phyloP scores from a whole-genome alignment of 2,888 invertebrate species.

The Idaea biselata region DNA sequence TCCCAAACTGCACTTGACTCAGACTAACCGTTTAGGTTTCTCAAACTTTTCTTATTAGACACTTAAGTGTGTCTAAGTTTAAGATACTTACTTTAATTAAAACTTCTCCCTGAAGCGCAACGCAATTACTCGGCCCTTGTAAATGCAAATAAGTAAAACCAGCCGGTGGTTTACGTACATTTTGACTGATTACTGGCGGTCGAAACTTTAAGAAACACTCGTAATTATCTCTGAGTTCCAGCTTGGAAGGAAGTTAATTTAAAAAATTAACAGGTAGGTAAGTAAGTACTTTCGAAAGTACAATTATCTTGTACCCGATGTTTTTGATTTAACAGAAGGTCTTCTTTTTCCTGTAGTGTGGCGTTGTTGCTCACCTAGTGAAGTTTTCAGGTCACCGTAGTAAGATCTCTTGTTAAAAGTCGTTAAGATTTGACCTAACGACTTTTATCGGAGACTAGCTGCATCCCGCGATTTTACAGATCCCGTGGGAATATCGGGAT shows the following conservation, averaged over 20 bases:
- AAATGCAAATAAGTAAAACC: conserved; percentile 77
- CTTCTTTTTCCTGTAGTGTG: too few relatives aligned
- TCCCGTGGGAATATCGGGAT: too few relatives aligned
- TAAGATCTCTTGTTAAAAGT: too few relatives aligned
- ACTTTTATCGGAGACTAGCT: too few relatives aligned
- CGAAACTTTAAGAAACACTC: conserved; percentile 28
- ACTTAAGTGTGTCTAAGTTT: conserved; percentile 63
- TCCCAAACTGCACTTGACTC: conserved; percentile 19
- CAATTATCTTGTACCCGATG: too few relatives aligned
- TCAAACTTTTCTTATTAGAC: conserved; percentile 72
- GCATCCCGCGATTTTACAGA: too few relatives aligned
- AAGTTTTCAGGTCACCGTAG: too few relatives aligned
- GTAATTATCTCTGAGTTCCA: not conserved
- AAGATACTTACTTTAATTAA: conserved; percentile 77
- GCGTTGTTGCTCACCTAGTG: too few relatives aligned
- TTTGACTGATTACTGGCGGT: conserved; percentile 30
- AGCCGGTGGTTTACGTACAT: conserved; percentile 66
- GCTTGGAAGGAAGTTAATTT: not conserved
- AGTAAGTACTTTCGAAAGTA: too few relatives aligned
- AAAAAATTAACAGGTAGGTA: not conserved
- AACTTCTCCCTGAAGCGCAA: conserved; percentile 73
- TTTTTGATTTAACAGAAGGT: too few relatives aligned
- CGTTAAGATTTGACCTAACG: too few relatives aligned
- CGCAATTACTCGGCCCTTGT: conserved; percentile 78
- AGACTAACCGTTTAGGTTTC: conserved; percentile 46